Evolutionary conservation across 1,140 invertebrate genomes (phyloP).

Genomic region (Drosophila yakuba): DNA sequence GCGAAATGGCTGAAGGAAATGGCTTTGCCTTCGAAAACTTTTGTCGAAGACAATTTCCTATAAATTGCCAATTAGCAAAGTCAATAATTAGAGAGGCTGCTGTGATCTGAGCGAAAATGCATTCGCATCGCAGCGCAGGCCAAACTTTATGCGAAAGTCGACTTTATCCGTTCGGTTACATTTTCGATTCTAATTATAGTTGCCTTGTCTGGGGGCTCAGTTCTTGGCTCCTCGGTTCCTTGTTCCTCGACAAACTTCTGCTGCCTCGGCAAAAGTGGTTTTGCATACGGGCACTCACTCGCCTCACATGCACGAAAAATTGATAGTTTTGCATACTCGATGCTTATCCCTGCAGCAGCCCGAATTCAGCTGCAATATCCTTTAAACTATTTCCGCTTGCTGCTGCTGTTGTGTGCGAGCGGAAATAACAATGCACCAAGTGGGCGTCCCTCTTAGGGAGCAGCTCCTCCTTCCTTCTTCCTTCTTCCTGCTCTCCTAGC

Average conservation of each 20-base stretch:
- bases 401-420: slow-evolving; percentile 67
- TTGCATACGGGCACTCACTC: slow-evolving; percentile 34
- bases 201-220: slow-evolving; percentile 19
- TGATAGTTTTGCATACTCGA: slow-evolving; percentile 50
- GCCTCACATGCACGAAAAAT: slow-evolving; percentile 32
- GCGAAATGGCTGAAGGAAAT: slow-evolving; percentile 35
- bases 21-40: slow-evolving; percentile 51
- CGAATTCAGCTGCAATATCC: slow-evolving; percentile 73
- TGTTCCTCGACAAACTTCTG: slow-evolving; percentile 27
- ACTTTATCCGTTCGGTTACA: slow-evolving; percentile 33
- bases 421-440: slow-evolving; percentile 74
- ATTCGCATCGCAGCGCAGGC: slow-evolving; percentile 13
- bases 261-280: slow-evolving; percentile 26
- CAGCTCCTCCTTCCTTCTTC: background rate
- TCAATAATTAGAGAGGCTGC: slow-evolving; percentile 53
- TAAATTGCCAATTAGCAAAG: slow-evolving; percentile 61
- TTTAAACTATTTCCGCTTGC: slow-evolving; percentile 77
- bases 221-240: background rate
- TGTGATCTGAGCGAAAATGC: slow-evolving; percentile 30
- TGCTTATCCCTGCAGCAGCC: slow-evolving; percentile 22
- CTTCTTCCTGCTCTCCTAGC: no score
- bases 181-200: slow-evolving; percentile 51
- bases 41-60: slow-evolving; percentile 56
- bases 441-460: slow-evolving; percentile 4
- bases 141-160: slow-evolving; percentile 17